Conservation (phyloP, 1,140 invertebrate species). For the Paracyclopina nana region DNA sequence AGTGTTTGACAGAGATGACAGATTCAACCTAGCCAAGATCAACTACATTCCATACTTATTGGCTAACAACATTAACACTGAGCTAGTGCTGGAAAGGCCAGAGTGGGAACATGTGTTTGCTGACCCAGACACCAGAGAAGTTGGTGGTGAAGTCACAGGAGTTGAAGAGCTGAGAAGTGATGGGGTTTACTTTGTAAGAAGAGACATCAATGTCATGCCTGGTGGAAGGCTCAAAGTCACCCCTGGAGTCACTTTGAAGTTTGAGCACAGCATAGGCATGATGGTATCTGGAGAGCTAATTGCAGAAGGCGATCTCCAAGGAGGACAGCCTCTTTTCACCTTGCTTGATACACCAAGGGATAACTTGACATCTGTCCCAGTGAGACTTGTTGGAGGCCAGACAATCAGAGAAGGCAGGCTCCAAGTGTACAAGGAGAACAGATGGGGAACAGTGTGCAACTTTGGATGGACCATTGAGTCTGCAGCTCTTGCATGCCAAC, state of each 20-base stretch:
- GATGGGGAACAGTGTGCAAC: conserved; percentile 94
- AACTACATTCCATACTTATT: conserved; percentile 62
- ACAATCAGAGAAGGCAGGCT: conserved; percentile 20
- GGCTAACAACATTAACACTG: conserved; percentile 44
- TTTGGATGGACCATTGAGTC: conserved; percentile 83
- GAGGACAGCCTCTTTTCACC: conserved; percentile 13
- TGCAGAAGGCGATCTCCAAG: conserved; percentile 21
- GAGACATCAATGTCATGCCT: conserved; percentile 75
- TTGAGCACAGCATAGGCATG: conserved; percentile 45
- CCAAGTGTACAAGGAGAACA: conserved; percentile 48
- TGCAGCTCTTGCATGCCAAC: conserved; percentile 81
- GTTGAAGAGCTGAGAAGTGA: conserved; percentile 42
- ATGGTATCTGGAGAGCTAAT: conserved; percentile 82
- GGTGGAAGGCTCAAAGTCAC: conserved; percentile 64
- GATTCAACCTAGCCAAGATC: conserved; percentile 74
- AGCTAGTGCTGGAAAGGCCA: conserved; percentile 26
- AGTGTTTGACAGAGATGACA: conserved; percentile 69
- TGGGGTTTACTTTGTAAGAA: conserved; percentile 61
- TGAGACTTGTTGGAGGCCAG: conserved; percentile 9
- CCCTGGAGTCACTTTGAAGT: conserved; percentile 58
- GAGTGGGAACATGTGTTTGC: conserved; percentile 55
- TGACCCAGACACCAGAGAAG: conserved; percentile 37
- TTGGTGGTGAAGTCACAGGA: conserved; percentile 75
- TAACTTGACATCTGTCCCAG: neutral
- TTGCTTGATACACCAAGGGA: neutral